Evolutionary conservation across 1,140 invertebrate species (phyloP).

Genomic region (Halictus rubicundus): DNA sequence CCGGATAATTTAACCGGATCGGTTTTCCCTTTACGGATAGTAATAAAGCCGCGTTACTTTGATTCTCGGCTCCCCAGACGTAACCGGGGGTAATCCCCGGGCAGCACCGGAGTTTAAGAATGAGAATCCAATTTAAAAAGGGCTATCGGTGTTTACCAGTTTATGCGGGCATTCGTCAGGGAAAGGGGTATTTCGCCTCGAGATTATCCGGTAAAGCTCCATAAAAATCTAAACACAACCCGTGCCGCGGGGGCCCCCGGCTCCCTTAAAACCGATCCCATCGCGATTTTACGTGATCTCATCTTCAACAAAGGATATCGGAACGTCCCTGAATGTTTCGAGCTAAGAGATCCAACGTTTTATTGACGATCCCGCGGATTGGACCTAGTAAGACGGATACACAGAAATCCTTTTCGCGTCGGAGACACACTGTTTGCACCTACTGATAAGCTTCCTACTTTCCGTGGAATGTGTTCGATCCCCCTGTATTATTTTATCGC

Average conservation of each 20-base stretch:
- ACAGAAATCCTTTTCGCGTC: slow-evolving; percentile 50
- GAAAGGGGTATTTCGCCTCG: slow-evolving; percentile 23
- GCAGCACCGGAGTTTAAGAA: slow-evolving; percentile 21
- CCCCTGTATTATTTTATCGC: not conserved
- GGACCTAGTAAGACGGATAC: slow-evolving; percentile 45
- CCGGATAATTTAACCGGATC: slow-evolving; percentile 18
- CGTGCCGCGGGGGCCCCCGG: not conserved
- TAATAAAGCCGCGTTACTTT: slow-evolving; percentile 26
- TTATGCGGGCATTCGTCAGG: slow-evolving; percentile 47
- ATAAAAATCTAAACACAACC: slow-evolving; percentile 61
- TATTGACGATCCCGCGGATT: slow-evolving; percentile 57
- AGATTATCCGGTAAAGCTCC: slow-evolving; percentile 56
- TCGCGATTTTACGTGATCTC: slow-evolving; percentile 60
- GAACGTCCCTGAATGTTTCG: slow-evolving; percentile 35
- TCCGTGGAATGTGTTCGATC: slow-evolving; percentile 4
- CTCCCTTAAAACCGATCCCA: slow-evolving; percentile 49
- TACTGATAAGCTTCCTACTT: slow-evolving; percentile 49
- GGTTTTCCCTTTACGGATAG: not conserved
- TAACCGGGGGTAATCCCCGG: slow-evolving; percentile 9
- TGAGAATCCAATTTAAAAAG: slow-evolving; percentile 55
- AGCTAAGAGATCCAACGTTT: slow-evolving; percentile 49
- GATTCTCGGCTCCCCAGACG: not conserved
- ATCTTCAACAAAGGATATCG: slow-evolving; percentile 54
- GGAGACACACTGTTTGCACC: slow-evolving; percentile 27
- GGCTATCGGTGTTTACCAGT: slow-evolving; percentile 44